Base-by-base conservation (phyloP, 2,113 vertebrate genomes). In the Paradoxurus hermaphroditus region DNA sequence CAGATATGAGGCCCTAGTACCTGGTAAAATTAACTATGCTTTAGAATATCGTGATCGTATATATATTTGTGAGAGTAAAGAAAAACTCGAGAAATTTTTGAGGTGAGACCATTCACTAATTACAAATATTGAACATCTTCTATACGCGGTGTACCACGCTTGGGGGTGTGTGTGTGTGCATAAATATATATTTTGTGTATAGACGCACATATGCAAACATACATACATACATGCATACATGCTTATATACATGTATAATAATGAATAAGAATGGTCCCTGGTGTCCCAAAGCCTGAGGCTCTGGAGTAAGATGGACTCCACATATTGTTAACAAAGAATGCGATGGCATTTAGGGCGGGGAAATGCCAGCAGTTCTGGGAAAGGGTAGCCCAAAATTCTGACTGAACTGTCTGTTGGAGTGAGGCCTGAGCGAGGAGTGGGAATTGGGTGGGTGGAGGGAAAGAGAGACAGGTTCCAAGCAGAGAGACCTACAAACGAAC, bases 1-100 rank as follows among this genome's bases (percentile, higher is more conserved):
- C 95, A 99, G 99, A 95, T 99, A 99, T 86, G 99, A 99, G 98
- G 99, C 99, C 59, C 97, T 99, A 88, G 98, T 99, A 94, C 99
- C 97, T 98, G 99, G 99, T 96, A 98, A 98, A 62, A 98, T 96
- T 0, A 98, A 99, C 53, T 99, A 99, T 97, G 99, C 99, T 94
- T 98, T 98, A 62, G 99, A 99, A 85, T 99, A 99, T 97, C 98
- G 97, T 95, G 97, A 99, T 90, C 99, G 93, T 46, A 98, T 99
- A 97, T 99, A 99, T 95, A 97, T 99, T 96, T 99, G 99, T 99
- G 99, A 99, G 97, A 99, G 97, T 68, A 98, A 99, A 97, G 98
- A 99, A 98, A 99, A 99, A 91, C 99, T 99, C 96, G 97, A 99
- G 83, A 99, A 97, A 95, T 99, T 99, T 98, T 96, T 99, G 98